Evolutionary conservation across 2,113 vertebrate species (phyloP).

Genomic region (Psettodes erumei): DNA sequence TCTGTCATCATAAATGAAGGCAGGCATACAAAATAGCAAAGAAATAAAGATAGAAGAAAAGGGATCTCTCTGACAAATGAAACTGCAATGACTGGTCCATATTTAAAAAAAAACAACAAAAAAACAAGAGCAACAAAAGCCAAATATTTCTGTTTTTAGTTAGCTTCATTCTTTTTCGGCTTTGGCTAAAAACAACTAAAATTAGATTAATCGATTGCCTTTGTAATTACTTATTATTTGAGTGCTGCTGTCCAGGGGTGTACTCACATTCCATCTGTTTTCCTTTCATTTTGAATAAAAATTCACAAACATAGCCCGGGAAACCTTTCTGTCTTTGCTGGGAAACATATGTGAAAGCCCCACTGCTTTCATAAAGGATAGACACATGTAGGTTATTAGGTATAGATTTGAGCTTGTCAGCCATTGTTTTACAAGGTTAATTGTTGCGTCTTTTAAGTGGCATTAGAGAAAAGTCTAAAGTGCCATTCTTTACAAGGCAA

Average conservation of each 20-base stretch:
- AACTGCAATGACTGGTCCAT: too few species aligned
- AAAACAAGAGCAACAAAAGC: too few species aligned
- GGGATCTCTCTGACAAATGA: neutral
- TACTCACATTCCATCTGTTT: neutral
- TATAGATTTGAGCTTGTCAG: conserved; percentile 30
- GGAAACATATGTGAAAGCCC: neutral
- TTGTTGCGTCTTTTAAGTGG: conserved; percentile 26
- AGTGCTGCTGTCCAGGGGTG: too few species aligned
- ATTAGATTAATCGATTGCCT: neutral
- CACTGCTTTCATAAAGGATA: neutral
- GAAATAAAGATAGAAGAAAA: neutral
- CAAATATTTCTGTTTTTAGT: neutral
- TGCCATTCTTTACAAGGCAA: conserved; percentile 32
- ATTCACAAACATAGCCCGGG: neutral
- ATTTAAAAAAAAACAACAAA: too few species aligned
- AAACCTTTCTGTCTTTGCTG: neutral
- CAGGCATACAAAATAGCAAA: neutral
- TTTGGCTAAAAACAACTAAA: neutral
- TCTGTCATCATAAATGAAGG: neutral
- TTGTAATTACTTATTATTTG: neutral
- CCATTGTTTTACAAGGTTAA: conserved; percentile 43
- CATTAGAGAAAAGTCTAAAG: conserved; percentile 27
- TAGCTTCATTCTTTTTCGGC: neutral
- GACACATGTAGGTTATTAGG: conserved; percentile 7
- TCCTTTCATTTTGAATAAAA: neutral